phyloP scores from a whole-genome alignment of 2,113 vertebrate genomes.

The Choloepus hoffmanni region DNA sequence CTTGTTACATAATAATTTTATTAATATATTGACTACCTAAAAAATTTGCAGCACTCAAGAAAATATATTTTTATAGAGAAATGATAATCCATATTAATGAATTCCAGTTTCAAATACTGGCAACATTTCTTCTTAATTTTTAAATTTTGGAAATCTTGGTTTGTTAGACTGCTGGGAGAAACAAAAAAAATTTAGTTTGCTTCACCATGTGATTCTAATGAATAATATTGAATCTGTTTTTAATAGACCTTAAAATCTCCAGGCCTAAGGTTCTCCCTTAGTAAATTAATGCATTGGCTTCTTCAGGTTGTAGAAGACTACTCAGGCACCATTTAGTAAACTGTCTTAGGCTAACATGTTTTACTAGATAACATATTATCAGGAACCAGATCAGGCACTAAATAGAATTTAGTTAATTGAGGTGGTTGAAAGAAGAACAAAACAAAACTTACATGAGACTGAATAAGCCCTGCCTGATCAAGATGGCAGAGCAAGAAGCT shows the following conservation, averaged over 20 bases:
- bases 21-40: slow-evolving; percentile 82
- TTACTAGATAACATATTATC: not conserved
- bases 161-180: slow-evolving; percentile 70
- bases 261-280: not conserved
- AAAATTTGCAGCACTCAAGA: slow-evolving; percentile 77
- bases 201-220: slow-evolving; percentile 58
- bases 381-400: not conserved
- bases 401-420: not conserved
- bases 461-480: not conserved
- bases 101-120: slow-evolving; percentile 81
- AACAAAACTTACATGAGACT: not conserved
- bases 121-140: slow-evolving; percentile 76
- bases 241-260: not conserved
- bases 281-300: not conserved
- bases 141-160: slow-evolving; percentile 70
- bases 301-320: not conserved
- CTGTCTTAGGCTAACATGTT: not conserved
- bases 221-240: not conserved
- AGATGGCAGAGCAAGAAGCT: too few relatives aligned
- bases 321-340: not conserved
- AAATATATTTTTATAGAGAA: slow-evolving; percentile 80
- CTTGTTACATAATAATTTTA: slow-evolving; percentile 81
- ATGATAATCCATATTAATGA: slow-evolving; percentile 80
- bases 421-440: not conserved
- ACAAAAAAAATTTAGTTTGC: slow-evolving; percentile 63